phyloP scores from a whole-genome alignment of 2,113 vertebrate species.

The Carlito syrichta region DNA sequence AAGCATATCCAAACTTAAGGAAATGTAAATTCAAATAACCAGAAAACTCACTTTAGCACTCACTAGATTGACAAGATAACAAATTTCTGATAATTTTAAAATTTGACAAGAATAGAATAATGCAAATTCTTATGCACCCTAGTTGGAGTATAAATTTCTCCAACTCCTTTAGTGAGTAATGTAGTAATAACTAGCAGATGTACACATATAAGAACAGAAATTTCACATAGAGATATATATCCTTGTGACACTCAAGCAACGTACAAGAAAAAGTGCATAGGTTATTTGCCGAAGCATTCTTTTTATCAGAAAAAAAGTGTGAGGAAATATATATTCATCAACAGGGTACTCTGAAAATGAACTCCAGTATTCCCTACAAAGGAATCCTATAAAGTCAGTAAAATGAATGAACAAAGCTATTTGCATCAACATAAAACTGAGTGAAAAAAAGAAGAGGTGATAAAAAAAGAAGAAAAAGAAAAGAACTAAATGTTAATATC shows the following conservation, averaged over 20 bases:
- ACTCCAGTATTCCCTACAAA: not conserved
- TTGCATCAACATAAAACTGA: not conserved
- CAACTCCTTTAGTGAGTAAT: not conserved
- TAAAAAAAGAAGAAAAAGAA: not conserved
- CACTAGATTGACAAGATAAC: not conserved
- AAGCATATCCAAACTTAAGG: not conserved
- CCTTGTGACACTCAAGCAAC: not conserved
- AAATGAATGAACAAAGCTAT: not conserved
- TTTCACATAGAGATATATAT: not conserved
- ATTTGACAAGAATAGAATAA: not conserved
- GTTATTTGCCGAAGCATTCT: not conserved
- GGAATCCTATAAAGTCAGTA: not conserved
- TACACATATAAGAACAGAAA: not conserved
- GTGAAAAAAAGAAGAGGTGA: not conserved
- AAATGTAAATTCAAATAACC: not conserved
- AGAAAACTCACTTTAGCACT: not conserved
- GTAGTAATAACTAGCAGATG: not conserved
- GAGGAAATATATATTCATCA: not conserved
- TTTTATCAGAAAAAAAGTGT: conserved; percentile 7
- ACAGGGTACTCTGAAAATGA: not conserved
- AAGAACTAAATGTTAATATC: not conserved
- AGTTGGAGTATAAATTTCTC: not conserved
- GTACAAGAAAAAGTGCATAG: not conserved
- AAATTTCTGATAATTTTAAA: not conserved
- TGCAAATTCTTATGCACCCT: not conserved